Percentiles rank a stretch among this genome's conserved stretches.
These are phyloP conservation scores for Dorcus hopei DNA, from an alignment of 2,888 invertebrate species.

Conservation along the genomic window DNA sequence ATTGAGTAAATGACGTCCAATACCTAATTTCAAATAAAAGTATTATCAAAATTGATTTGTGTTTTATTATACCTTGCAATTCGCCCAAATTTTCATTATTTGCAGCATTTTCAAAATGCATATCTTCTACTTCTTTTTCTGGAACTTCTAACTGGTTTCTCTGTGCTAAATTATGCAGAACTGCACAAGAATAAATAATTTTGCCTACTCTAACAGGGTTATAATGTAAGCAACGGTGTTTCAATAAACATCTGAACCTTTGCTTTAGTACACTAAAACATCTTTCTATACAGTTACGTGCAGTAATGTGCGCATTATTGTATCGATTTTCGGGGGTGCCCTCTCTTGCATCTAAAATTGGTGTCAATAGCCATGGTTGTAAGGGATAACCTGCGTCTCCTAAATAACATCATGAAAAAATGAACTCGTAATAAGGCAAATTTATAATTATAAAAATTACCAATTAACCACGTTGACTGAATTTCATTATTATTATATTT, in stretches of 20 bases:
- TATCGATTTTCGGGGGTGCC: slow-evolving; percentile 5
- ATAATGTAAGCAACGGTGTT: slow-evolving; percentile 9
- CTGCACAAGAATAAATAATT: not conserved
- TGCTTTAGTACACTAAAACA: slow-evolving; percentile 6
- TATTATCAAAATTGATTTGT: no score
- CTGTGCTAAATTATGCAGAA: not conserved
- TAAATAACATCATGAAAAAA: not conserved
- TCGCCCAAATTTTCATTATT: not conserved
- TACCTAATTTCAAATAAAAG: no score
- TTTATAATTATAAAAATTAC: not conserved
- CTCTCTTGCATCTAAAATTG: slow-evolving; percentile 2
- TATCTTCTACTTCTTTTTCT: no score
- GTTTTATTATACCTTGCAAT: no score
- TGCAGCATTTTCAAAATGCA: not conserved
- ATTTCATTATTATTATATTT: slow-evolving; percentile 9
- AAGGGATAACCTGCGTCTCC: slow-evolving; percentile 10
- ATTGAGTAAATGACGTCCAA: not conserved
- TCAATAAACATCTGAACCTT: slow-evolving; percentile 20
- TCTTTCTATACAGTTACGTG: slow-evolving; percentile 10
- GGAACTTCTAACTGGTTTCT: no score
- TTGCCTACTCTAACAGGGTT: slow-evolving; percentile 1
- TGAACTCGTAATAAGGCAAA: no score
- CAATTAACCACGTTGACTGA: not conserved
- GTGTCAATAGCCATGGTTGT: slow-evolving; percentile 10
- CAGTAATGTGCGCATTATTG: slow-evolving; percentile 1